These are phyloP conservation scores for Ophion ventricosus DNA, from an alignment of 2,888 invertebrate genomes.

Conservation along the genomic window DNA sequence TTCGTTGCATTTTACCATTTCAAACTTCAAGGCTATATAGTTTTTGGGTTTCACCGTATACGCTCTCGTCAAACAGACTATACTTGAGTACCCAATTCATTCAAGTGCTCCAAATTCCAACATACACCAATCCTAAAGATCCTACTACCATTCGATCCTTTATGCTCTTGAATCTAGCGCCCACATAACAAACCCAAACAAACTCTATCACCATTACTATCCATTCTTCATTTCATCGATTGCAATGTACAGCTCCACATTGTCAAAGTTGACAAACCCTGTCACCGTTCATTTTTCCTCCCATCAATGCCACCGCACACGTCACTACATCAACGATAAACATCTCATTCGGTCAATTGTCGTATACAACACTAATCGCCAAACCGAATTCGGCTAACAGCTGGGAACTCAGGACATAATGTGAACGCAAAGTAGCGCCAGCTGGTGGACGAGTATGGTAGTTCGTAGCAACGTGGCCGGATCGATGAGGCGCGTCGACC, in stretches of 20 bases:
- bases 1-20: no score
- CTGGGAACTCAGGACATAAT: background rate
- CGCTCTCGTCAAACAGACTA: no score
- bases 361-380: background rate
- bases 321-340: background rate
- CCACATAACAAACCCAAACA: background rate
- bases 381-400: background rate
- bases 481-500: conserved; percentile 52
- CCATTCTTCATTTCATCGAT: background rate
- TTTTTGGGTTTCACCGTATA: no score
- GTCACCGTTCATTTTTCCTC: background rate
- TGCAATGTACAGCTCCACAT: background rate
- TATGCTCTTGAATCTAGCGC: background rate
- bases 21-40: no score
- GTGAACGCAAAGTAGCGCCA: conserved; percentile 52
- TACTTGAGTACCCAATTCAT: background rate
- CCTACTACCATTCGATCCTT: background rate
- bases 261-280: background rate
- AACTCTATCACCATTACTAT: background rate
- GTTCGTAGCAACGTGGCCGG: conserved; percentile 12
- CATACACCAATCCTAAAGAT: background rate
- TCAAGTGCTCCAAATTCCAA: background rate
- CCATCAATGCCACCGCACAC: background rate
- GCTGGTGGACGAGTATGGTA: conserved; percentile 34
- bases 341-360: background rate